Conservation (phyloP, 2,113 vertebrate genomes). For the Haemorhous mexicanus region DNA sequence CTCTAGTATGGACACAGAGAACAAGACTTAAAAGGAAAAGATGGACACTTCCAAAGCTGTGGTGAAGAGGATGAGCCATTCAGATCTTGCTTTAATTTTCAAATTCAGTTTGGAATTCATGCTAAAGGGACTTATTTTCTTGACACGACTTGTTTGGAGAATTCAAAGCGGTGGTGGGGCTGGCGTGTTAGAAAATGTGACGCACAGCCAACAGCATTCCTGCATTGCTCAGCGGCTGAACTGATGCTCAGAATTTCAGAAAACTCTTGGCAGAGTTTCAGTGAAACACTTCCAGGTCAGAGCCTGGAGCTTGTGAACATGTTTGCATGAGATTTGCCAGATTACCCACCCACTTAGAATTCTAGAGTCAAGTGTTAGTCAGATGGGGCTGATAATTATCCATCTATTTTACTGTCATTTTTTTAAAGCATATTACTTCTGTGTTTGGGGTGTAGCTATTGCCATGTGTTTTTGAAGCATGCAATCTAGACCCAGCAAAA, state of each 20-base stretch:
- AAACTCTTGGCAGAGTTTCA: not conserved
- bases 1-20: not conserved
- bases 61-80: not conserved
- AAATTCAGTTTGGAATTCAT: not conserved
- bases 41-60: not conserved
- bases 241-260: not conserved
- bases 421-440: not conserved
- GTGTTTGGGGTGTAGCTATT: not conserved
- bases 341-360: conserved; percentile 25
- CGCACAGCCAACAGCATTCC: not conserved
- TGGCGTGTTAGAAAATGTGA: not conserved
- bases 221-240: not conserved
- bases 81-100: not conserved
- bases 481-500: not conserved
- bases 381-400: not conserved
- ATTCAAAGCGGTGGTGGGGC: not conserved
- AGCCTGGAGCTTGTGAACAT: not conserved
- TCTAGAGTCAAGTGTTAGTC: conserved; percentile 11
- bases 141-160: not conserved
- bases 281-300: conserved; percentile 20
- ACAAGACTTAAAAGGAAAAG: not conserved
- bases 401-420: not conserved
- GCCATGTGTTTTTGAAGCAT: not conserved
- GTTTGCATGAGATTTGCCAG: conserved; percentile 5
- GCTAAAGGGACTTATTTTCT: not conserved